Evolutionary conservation across 2,888 invertebrate genomes (phyloP).

Genomic region (Mesorhabditis spiculigera): DNA sequence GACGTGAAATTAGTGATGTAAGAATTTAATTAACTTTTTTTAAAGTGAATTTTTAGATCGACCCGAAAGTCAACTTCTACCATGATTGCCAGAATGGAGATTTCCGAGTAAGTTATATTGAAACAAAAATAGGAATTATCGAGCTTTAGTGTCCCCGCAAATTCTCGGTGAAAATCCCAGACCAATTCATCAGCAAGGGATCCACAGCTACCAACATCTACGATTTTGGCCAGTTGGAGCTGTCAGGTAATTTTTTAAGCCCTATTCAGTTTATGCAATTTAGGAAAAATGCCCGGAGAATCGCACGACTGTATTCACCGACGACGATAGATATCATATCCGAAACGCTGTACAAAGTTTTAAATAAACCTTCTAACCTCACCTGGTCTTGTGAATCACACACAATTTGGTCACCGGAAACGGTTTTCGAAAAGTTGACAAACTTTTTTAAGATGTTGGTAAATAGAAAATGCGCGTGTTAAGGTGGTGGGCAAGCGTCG

Average conservation of each 20-base stretch:
- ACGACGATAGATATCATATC: neutral
- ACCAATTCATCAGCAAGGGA: neutral
- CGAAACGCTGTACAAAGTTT: too few relatives aligned
- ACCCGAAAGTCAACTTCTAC: slow-evolving; percentile 1
- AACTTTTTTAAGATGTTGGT: too few relatives aligned
- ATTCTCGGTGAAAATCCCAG: neutral
- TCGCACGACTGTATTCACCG: slow-evolving; percentile 6
- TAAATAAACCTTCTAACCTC: too few relatives aligned
- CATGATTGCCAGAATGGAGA: slow-evolving; percentile 2
- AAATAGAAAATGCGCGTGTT: too few relatives aligned
- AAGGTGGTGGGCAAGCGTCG: too few relatives aligned
- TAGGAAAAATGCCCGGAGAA: slow-evolving; percentile 6
- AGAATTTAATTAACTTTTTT: neutral
- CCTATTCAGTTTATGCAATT: neutral
- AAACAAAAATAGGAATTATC: neutral
- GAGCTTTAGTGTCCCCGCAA: neutral
- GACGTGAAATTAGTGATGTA: neutral
- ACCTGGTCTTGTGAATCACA: too few relatives aligned
- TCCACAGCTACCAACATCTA: neutral
- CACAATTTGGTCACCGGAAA: too few relatives aligned
- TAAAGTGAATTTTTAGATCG: slow-evolving; percentile 1
- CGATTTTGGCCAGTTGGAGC: neutral
- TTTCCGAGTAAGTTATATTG: slow-evolving; percentile 3
- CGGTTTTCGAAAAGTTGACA: too few relatives aligned
- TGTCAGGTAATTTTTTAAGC: neutral